phyloP scores from a whole-genome alignment of 2,888 invertebrate genomes.

The Acleris sparsana region DNA sequence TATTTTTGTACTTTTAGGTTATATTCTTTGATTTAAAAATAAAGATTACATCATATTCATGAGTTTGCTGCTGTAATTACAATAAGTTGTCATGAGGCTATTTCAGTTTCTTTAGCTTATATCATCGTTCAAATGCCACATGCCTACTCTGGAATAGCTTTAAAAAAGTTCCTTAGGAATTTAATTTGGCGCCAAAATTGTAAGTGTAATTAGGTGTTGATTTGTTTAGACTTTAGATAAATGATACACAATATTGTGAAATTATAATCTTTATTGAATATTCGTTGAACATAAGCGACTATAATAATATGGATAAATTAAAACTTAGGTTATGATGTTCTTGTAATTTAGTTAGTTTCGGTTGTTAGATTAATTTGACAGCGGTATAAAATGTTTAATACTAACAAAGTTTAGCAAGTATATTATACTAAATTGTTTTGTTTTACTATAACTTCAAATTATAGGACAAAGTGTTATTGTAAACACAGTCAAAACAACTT shows the following conservation, averaged over 20 bases:
- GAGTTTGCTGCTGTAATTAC: no score
- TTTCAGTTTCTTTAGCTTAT: no score
- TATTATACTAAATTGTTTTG: no score
- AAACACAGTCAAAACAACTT: slow-evolving; percentile 8
- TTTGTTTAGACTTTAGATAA: slow-evolving; percentile 11
- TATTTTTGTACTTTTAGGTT: background rate
- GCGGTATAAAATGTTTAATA: background rate
- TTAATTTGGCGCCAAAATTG: slow-evolving; percentile 9
- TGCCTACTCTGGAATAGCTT: slow-evolving; percentile 21
- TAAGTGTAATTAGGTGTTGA: background rate
- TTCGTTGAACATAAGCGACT: slow-evolving; percentile 68
- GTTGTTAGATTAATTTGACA: background rate
- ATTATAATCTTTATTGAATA: slow-evolving; percentile 54
- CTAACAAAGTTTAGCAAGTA: no score
- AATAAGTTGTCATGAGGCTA: no score
- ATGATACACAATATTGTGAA: slow-evolving; percentile 37
- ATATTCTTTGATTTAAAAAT: background rate
- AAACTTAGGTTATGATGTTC: slow-evolving; percentile 43
- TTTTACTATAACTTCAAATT: no score
- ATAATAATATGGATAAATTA: slow-evolving; percentile 54
- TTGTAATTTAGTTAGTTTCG: no score
- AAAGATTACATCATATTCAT: background rate
- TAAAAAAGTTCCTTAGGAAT: background rate
- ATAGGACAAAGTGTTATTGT: background rate
- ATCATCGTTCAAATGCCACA: background rate